Evolutionary conservation across 2,888 invertebrate genomes (phyloP), one percentile per base, ranked within the genome.

Genomic region (Hipparchia sbordonii): DNA sequence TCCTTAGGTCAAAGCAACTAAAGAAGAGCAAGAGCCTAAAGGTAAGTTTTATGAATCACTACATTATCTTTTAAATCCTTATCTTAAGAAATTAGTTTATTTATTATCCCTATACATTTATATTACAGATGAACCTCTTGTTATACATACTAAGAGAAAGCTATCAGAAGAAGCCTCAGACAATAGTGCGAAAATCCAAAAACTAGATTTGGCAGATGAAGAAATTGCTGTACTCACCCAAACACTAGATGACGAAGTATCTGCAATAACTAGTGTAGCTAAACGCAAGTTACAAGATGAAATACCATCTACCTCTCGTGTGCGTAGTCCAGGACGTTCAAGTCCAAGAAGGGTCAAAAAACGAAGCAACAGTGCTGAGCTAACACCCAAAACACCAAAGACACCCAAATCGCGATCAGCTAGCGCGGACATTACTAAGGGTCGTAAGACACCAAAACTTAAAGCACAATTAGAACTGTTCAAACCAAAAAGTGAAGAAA

Each of bases 351-450:
- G 80, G 76, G 77, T 88, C 0, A 75, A 79, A 1, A 93, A 92
- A 80, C 83, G 94, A 23, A 89, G 92, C 76, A 92, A 90, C 77
- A 94, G 93, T 74, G 88, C 82, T 10, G 92, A 93, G 56, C 74
- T 88, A 48, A 84, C 85, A 67, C 82, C 86, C 1, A 89, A 86
- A 82, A 88, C 89, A 63, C 90, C 91, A 79, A 90, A 86, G 79
- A 91, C 88, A 2, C 87, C 89, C 2, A 91, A 88, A 81, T 82
- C 86, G 1, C 80, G 92, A 78, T 86, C 92, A 13, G 91, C 88
- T 39, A 92, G 93, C 72, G 92, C 82, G 0, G 93, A 92, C 71
- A 81, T 89, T 52, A 87, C 88, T 33, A 87, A 85, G 79, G 59
- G 77, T 13, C 79, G 80, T 45, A 89, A 86, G 82, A 90, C 87